phyloP scores from a whole-genome alignment of 1,140 invertebrate genomes.

The Ectropis grisescens region DNA sequence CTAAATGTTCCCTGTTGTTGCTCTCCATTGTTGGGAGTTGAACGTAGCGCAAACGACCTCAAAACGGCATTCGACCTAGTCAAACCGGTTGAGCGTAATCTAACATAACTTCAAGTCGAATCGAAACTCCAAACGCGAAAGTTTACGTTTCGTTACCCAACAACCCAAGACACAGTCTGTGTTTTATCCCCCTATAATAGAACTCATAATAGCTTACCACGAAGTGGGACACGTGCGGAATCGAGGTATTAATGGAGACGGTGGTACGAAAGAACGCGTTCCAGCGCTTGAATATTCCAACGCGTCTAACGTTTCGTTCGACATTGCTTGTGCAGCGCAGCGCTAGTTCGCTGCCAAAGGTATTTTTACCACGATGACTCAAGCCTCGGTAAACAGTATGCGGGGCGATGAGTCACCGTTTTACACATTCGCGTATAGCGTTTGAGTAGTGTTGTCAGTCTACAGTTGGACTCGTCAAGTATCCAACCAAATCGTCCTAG shows the following conservation, averaged over 20 bases:
- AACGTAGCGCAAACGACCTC: constrained; percentile 55
- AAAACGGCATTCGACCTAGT: constrained; percentile 64
- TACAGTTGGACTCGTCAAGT: constrained; percentile 61
- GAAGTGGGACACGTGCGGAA: constrained; percentile 55
- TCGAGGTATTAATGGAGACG: constrained; percentile 66
- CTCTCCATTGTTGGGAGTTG: constrained; percentile 30
- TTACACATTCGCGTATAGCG: constrained; percentile 69
- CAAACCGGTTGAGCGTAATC: constrained; percentile 39
- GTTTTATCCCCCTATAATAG: constrained; percentile 15
- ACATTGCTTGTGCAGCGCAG: constrained; percentile 24
- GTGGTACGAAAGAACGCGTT: constrained; percentile 36
- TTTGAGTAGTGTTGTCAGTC: constrained; percentile 67
- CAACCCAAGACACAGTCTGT: constrained; percentile 13
- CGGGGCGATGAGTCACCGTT: constrained; percentile 69
- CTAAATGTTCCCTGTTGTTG: too few relatives aligned
- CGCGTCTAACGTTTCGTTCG: constrained; percentile 16
- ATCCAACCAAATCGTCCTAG: constrained; percentile 35
- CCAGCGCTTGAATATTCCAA: constrained; percentile 37
- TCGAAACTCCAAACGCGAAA: constrained; percentile 58
- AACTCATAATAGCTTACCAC: constrained; percentile 29
- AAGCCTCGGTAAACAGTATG: constrained; percentile 69
- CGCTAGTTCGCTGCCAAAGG: constrained; percentile 40
- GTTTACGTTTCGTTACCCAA: constrained; percentile 48
- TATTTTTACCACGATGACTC: constrained; percentile 56
- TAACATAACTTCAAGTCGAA: constrained; percentile 52